Percentiles rank a stretch among this genome's conserved stretches.
Evolutionary conservation across 2,113 vertebrate species (phyloP).

Genomic region (Hypanus sabinus): DNA sequence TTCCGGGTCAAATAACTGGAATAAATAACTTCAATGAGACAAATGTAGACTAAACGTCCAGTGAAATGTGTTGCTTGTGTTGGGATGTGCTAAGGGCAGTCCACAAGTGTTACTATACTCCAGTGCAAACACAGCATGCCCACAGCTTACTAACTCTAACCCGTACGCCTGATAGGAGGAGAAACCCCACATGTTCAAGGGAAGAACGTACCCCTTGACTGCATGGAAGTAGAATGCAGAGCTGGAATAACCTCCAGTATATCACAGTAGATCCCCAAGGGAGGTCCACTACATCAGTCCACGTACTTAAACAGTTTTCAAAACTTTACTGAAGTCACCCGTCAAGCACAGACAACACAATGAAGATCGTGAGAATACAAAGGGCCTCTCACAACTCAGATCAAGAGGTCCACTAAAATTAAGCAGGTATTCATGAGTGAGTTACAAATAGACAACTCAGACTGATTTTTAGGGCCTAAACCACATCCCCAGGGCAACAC

Average conservation of each 20-base stretch:
- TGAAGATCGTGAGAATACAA: background rate
- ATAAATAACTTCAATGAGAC: background rate
- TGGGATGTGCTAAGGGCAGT: too few species aligned
- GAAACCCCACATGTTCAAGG: too few species aligned
- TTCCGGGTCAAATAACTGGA: background rate
- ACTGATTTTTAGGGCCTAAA: background rate
- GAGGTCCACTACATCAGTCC: background rate
- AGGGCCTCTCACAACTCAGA: background rate
- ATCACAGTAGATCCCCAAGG: background rate
- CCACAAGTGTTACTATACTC: too few species aligned
- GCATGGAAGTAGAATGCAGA: background rate
- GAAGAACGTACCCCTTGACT: too few species aligned
- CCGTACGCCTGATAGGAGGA: too few species aligned
- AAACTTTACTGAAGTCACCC: background rate
- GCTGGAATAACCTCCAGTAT: background rate
- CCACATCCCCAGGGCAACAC: background rate
- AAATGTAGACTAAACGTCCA: too few species aligned
- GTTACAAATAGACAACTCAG: background rate
- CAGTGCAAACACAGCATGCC: too few species aligned
- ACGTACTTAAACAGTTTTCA: background rate
- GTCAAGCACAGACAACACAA: background rate
- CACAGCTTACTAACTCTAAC: too few species aligned
- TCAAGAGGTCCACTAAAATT: slow-evolving; percentile 11
- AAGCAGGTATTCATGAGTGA: background rate
- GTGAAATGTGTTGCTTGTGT: too few species aligned